Base-by-base conservation (phyloP, 2,888 invertebrate genomes). In the Leptura quadrifasciata region DNA sequence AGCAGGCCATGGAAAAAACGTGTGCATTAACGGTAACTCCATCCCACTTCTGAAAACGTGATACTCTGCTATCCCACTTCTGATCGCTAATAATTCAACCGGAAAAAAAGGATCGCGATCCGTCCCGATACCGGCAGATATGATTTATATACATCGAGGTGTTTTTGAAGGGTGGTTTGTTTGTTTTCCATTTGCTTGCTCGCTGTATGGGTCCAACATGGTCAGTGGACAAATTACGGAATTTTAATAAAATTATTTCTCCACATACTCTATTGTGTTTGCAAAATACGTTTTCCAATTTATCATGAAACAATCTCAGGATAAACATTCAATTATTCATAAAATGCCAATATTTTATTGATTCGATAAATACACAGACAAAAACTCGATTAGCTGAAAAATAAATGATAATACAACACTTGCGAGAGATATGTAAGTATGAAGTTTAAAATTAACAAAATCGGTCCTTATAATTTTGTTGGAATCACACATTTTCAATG, bases 111-210 rank as follows among this genome's bases (percentile, higher is more conserved):
- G 75, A 79, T 74, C 63, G 63, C 63, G 35, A 39, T 64, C 20
- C 35, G 63, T 35, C 79, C 72, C 76, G 79, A 82, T 79, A 81
- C 73, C 79, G 76, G 78, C 78, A 78, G 82, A 81, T 79, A 81
- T 84, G 81, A 85, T 85, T 84, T 85, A 84, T 83, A 82, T 78
- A 79, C 81, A 82, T 81, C 76, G 85, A 83, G 85, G 84, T 82
- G 84, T 83, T 85, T 85, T 84, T 78, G 84, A 84, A 83, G 82
- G 84, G 83, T 84, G 83, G 82, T 83, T 83, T 84, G 81, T 81
- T 81, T 80, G 79, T 80, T 81, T 81, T 80, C 76, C 77, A 80
- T 81, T 80, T 76, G 76, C 81, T 80, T 76, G 74, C 74, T 76
- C 76, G 76, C 70, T 72, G 76, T 65, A 63, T 68, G 72, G 72